phyloP scores from a whole-genome alignment of 1,140 invertebrate genomes.

The Dendrolimus punctatus region DNA sequence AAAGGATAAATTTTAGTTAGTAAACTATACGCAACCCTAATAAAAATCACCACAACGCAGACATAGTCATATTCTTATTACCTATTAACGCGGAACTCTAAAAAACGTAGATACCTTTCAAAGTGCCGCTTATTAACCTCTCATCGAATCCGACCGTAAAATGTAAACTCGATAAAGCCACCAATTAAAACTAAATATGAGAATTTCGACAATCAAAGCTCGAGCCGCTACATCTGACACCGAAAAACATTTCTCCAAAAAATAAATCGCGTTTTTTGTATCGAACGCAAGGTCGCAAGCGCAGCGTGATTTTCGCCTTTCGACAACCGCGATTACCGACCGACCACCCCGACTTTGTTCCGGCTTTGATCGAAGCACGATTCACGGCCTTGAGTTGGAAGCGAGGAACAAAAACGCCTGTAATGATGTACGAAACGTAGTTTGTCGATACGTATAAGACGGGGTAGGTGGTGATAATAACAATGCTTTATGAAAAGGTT shows the following conservation, averaged over 20 bases:
- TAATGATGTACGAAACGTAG: conserved; percentile 2
- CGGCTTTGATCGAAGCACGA: background rate
- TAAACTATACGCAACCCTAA: conserved; percentile 21
- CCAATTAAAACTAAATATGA: conserved; percentile 73
- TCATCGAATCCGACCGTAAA: conserved; percentile 70
- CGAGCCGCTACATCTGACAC: conserved; percentile 66
- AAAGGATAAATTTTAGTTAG: conserved; percentile 4
- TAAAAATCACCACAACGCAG: conserved; percentile 25
- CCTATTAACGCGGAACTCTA: conserved; percentile 52
- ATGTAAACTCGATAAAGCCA: conserved; percentile 71
- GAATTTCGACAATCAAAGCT: conserved; percentile 69
- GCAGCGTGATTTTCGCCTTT: conserved; percentile 64
- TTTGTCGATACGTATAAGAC: conserved; percentile 25
- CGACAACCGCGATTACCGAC: conserved; percentile 33
- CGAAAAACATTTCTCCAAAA: conserved; percentile 59
- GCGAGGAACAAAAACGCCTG: no score
- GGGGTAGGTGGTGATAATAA: conserved; percentile 66
- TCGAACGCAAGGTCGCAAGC: conserved; percentile 52
- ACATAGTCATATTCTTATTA: conserved; percentile 33
- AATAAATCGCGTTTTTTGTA: conserved; percentile 64
- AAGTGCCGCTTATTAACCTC: conserved; percentile 71
- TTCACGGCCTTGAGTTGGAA: conserved; percentile 4
- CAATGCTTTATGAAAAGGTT: conserved; percentile 69
- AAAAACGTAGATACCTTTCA: conserved; percentile 65
- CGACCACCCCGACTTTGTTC: conserved; percentile 8